A percentile compares a stretch with the other conserved stretches of the same genome.
Conservation (phyloP, 1,140 invertebrate genomes). For the Helicorthomorpha holstii region DNA sequence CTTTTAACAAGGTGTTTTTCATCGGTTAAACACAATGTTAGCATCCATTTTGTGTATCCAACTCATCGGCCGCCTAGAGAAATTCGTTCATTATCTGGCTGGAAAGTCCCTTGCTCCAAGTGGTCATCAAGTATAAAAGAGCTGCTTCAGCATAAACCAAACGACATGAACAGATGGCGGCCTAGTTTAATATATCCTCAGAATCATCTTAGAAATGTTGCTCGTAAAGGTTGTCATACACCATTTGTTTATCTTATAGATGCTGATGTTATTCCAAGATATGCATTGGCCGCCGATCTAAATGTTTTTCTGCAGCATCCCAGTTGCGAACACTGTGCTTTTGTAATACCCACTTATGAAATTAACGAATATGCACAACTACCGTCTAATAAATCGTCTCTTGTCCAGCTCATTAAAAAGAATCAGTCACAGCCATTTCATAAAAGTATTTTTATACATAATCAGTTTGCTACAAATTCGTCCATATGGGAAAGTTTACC, state of each 20-base stretch:
- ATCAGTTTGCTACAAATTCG: conserved; percentile 83
- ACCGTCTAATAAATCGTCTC: conserved; percentile 55
- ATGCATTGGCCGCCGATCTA: conserved; percentile 33
- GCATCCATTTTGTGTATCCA: conserved; percentile 51
- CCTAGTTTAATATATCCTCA: conserved; percentile 51
- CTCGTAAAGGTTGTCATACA: conserved; percentile 60
- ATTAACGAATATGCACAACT: conserved; percentile 54
- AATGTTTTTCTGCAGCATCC: conserved; percentile 50
- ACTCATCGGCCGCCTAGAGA: conserved; percentile 24
- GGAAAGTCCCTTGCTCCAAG: conserved; percentile 3
- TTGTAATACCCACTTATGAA: conserved; percentile 85
- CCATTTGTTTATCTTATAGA: conserved; percentile 64
- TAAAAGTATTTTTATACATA: conserved; percentile 78
- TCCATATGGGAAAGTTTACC: conserved; percentile 43
- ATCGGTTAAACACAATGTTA: conserved; percentile 44
- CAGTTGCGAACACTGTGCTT: conserved; percentile 44
- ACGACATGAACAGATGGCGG: conserved; percentile 5
- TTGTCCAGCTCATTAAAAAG: conserved; percentile 52
- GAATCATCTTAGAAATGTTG: conserved; percentile 67
- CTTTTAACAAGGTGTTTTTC: conserved; percentile 57
- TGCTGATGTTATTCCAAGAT: conserved; percentile 57
- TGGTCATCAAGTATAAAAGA: conserved; percentile 3
- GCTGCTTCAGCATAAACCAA: conserved; percentile 7
- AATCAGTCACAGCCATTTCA: conserved; percentile 76
- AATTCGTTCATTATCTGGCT: neutral